These are phyloP conservation scores for Epizoanthus illoricatus DNA, from an alignment of 92 coral and sea anemone species.

Conservation along the genomic window DNA sequence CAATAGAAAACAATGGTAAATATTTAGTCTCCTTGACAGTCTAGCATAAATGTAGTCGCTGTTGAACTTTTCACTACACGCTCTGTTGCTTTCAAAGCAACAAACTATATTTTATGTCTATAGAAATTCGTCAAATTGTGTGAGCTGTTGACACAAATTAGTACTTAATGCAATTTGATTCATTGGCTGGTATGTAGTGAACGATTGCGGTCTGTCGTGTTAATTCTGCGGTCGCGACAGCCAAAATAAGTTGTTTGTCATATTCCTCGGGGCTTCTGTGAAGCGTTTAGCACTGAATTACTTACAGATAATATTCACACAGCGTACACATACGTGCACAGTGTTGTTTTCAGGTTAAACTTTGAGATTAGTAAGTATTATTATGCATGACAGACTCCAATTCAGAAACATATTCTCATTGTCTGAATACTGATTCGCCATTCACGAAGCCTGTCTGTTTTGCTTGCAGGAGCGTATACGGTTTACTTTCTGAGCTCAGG, in stretches of 20 bases:
- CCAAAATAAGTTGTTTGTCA: not conserved
- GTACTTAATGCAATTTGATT: constrained; percentile 26
- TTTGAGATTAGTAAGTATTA: constrained; percentile 17
- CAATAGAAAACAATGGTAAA: not conserved
- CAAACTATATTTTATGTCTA: not conserved
- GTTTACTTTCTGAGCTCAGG: not conserved
- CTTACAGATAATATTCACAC: not conserved
- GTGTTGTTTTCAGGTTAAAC: constrained; percentile 17
- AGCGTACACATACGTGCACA: not conserved
- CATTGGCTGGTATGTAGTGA: not conserved
- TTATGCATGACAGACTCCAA: constrained; percentile 18
- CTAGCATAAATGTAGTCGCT: no score
- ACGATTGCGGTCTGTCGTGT: constrained; percentile 20
- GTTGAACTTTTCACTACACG: not conserved
- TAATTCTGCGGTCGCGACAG: not conserved
- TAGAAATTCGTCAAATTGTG: constrained; percentile 11
- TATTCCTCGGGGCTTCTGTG: not conserved
- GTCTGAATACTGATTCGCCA: not conserved
- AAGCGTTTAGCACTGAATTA: not conserved
- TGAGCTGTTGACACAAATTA: constrained; percentile 16
- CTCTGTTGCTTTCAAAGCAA: not conserved
- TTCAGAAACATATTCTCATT: not conserved
- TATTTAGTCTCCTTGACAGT: no score
- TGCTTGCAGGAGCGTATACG: not conserved
- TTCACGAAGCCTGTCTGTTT: constrained; percentile 18